Percentiles rank a stretch among this genome's conserved stretches.
Conservation (phyloP, 2,113 vertebrate genomes). For the Halichoeres trimaculatus region DNA sequence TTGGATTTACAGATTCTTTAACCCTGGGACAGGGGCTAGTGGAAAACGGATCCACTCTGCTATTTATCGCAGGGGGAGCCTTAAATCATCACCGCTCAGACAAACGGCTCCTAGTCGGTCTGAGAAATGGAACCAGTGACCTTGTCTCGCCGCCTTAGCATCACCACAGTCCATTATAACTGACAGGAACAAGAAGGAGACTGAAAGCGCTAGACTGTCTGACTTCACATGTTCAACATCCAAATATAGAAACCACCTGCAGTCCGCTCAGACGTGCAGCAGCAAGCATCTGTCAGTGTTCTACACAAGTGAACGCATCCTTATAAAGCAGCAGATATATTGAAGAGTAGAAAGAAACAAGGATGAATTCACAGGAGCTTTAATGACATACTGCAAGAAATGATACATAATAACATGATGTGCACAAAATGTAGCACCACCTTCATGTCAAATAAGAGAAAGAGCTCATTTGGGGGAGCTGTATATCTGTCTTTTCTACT, state of each 20-base stretch:
- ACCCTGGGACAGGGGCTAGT: constrained; percentile 43
- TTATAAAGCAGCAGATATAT: neutral
- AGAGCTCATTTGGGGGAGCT: no score
- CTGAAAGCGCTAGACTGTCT: constrained; percentile 25
- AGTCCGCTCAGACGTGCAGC: neutral
- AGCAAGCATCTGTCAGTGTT: neutral
- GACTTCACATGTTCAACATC: neutral
- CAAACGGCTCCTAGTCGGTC: constrained; percentile 30
- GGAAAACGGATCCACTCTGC: constrained; percentile 50
- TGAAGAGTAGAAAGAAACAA: neutral
- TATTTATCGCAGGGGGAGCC: constrained; percentile 65
- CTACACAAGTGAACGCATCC: neutral
- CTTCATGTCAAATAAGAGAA: no score
- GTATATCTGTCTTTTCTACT: no score
- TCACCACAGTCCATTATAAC: constrained; percentile 43
- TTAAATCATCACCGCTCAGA: constrained; percentile 68
- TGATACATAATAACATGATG: no score
- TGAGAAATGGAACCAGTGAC: constrained; percentile 61
- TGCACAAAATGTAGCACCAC: no score
- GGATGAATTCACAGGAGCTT: no score
- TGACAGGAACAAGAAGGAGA: constrained; percentile 45
- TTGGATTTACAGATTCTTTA: constrained; percentile 56
- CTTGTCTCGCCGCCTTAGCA: constrained; percentile 54
- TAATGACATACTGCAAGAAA: no score
- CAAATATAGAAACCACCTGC: constrained; percentile 11